phyloP scores from a whole-genome alignment of 2,113 vertebrate species.

The Barbus barbus region DNA sequence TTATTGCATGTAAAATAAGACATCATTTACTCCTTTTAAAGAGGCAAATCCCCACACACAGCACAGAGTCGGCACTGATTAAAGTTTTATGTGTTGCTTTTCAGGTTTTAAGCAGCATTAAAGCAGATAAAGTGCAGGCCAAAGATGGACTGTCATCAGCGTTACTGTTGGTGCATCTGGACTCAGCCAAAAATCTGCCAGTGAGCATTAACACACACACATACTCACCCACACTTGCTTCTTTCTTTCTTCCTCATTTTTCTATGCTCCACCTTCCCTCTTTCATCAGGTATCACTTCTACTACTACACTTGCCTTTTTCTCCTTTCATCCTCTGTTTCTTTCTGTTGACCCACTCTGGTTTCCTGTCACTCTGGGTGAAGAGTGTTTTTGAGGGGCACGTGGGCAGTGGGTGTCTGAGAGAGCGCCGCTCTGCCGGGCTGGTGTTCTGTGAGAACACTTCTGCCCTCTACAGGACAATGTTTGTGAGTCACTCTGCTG shows the following conservation, averaged over 20 bases:
- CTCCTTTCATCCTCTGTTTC: constrained; percentile 37
- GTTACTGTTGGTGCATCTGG: constrained; percentile 89
- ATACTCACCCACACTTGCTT: background rate
- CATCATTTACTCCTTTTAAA: background rate
- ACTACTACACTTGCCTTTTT: constrained; percentile 72
- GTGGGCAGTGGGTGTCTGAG: constrained; percentile 92
- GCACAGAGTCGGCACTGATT: background rate
- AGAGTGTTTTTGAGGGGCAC: constrained; percentile 96
- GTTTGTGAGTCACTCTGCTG: constrained; percentile 86
- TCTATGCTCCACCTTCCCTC: background rate
- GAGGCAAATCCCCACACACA: background rate
- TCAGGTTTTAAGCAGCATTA: constrained; percentile 85
- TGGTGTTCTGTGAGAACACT: constrained; percentile 97
- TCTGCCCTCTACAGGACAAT: constrained; percentile 91
- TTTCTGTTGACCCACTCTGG: constrained; percentile 57
- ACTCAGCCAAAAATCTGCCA: constrained; percentile 91
- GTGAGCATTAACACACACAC: constrained; percentile 75
- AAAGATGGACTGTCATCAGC: constrained; percentile 90
- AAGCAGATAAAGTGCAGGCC: constrained; percentile 83
- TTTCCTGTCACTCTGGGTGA: constrained; percentile 64
- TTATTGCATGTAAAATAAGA: background rate
- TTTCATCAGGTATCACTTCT: constrained; percentile 53
- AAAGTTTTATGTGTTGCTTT: background rate
- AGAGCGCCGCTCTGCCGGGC: constrained; percentile 89
- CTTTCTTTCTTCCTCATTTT: background rate